Conservation (phyloP, 2,113 vertebrate genomes). For the Hypanus sabinus region DNA sequence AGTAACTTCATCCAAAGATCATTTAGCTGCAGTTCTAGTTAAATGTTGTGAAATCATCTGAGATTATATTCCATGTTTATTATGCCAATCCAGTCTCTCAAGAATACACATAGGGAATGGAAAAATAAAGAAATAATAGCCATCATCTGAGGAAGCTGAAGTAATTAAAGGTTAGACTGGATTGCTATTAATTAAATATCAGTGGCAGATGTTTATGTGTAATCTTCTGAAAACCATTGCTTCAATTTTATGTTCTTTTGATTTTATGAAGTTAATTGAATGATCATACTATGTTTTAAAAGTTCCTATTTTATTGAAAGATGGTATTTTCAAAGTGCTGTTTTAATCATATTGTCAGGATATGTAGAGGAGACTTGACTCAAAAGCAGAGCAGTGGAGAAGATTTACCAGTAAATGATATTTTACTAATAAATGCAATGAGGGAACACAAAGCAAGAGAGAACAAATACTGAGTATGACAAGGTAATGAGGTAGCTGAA, state of each 20-base stretch:
- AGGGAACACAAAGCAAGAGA: too few relatives aligned
- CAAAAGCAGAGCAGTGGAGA: too few relatives aligned
- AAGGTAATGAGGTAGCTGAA: too few relatives aligned
- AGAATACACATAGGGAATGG: background rate
- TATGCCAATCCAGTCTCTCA: background rate
- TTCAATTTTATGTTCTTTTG: background rate
- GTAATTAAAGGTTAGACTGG: background rate
- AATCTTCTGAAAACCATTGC: background rate
- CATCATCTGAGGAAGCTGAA: background rate
- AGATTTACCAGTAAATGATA: too few relatives aligned
- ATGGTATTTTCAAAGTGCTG: background rate
- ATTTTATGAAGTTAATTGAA: conserved; percentile 9
- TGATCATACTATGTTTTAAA: background rate
- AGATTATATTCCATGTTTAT: background rate
- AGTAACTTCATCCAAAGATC: background rate
- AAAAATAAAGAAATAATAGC: conserved; percentile 23
- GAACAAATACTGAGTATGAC: too few relatives aligned
- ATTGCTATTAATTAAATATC: conserved; percentile 16
- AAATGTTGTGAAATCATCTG: conserved; percentile 18
- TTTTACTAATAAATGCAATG: too few relatives aligned
- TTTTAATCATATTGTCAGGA: background rate
- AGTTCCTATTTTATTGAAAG: background rate
- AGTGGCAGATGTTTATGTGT: background rate
- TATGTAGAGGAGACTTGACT: too few relatives aligned
- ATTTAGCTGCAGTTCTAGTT: background rate